Percentiles rank a stretch among this genome's conserved stretches.
Conservation (phyloP, 2,888 invertebrate species). For the Pterostichus niger region DNA sequence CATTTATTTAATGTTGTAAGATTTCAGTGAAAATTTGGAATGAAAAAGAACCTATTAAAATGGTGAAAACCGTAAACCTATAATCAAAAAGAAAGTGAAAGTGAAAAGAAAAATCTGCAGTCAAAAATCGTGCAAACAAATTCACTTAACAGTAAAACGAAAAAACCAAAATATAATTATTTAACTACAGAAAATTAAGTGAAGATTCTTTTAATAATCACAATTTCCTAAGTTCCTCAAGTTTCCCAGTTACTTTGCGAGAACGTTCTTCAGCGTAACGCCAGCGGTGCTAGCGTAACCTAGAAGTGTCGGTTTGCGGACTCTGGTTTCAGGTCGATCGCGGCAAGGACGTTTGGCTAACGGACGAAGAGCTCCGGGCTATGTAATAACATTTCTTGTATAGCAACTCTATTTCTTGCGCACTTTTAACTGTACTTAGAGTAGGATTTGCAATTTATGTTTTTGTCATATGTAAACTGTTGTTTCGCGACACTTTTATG, state of each 20-base stretch:
- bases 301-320: background rate
- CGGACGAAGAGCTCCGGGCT: constrained; percentile 70
- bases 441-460: constrained; percentile 59
- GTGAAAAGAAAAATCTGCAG: constrained; percentile 9
- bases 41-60: background rate
- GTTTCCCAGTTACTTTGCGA: background rate
- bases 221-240: background rate
- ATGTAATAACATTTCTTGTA: constrained; percentile 68
- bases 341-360: constrained; percentile 71
- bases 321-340: constrained; percentile 16
- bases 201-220: background rate
- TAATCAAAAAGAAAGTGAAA: constrained; percentile 51
- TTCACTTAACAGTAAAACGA: constrained; percentile 8
- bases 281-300: background rate
- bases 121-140: constrained; percentile 12
- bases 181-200: constrained; percentile 25
- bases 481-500: background rate
- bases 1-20: background rate
- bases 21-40: background rate
- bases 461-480: constrained; percentile 13
- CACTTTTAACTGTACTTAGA: constrained; percentile 65
- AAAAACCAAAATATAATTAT: constrained; percentile 9
- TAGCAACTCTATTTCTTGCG: constrained; percentile 66
- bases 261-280: background rate
- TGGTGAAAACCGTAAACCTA: constrained; percentile 9